Evolutionary conservation across 2,113 vertebrate species (phyloP), one percentile per base, ranked within the genome.

Genomic region (Rattus rattus): DNA sequence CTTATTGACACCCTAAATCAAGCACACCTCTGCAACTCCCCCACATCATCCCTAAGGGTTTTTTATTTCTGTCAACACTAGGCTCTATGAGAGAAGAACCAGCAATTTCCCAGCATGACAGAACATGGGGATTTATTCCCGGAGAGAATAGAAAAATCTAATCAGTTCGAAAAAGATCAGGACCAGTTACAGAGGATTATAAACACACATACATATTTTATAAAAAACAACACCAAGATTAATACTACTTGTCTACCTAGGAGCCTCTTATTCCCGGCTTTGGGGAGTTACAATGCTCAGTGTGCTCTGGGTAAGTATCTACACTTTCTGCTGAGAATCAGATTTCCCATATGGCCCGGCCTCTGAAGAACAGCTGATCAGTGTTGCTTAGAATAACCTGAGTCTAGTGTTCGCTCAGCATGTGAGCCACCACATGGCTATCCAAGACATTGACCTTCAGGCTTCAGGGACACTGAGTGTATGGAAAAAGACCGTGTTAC

Each of bases 41-140:
- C 49, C 30, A 28, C 2, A 0, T 56, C 52, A 52, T 92, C 49
- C n/a, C 59, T 81, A 52, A 43, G 72, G 16, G 65, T 65, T 87
- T 65, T 87, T 43, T 59, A 61, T 7, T 59, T 73, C 87, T 43
- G 9, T 61, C 77, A 83, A 83, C 24, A 30, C 17, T 73, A 72
- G 65, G 10, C n/a, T 83, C 39, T 85, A 30, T 85, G 26, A 65
- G 59, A 49, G 84, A 91, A 93, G 73, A 95, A 81, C 87, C 9
- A 39, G n/a, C 7, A 49, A 24, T 67, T 85, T 85, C n/a, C 59
- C 59, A 33, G 83, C n/a, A 65, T 85, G 39, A 65, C 7, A 85
- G 83, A 85, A 19, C 59, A 56, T 39, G 75, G 59, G 43, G 81
- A 96, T 88, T 88, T 92, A 61, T 43, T 85, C 43, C 39, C 72